Evolutionary conservation across 2,113 vertebrate species (phyloP), one percentile per base, ranked within the genome.

Genomic region (Callorhinus ursinus): DNA sequence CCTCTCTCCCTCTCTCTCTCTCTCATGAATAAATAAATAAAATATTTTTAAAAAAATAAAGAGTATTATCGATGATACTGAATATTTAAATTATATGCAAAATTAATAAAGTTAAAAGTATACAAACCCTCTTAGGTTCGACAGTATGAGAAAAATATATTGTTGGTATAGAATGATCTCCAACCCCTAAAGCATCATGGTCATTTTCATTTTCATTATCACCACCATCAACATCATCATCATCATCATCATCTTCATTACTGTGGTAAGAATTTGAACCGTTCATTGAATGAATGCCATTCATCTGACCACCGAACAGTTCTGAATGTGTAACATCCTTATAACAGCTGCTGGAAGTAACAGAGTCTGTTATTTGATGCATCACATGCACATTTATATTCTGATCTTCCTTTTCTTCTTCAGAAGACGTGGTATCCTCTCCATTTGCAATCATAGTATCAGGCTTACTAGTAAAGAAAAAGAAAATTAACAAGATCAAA

Each of bases 101-200:
- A 83, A 57, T 33, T 18, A 76, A 46, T 67, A 28, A 83, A 95
- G 19, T 71, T 26, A 95, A 59, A 97, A 96, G 65, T 15, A 93
- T 97, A 99, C 99, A 95, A 96, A 99, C 99, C 99, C 99, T 99
- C 98, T 99, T 99, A 95, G 99, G 99, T 97, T 99, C 99, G 7
- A 99, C 99, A 33, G 99, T 99, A 98, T 99, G 99, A 98, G 99
- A 99, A 98, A 99, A 99, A 98, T 99, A 99, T 98, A 99, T 99
- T 51, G 98, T 99, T 28, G 99, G 99, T 96, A 99, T 94, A 92
- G 95, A 96, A 90, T 97, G 98, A 79, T 98, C 98, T 98, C 76
- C 99, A 93, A 69, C 49, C 81, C 97, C 98, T 77, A 51, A 59
- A 19, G 97, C 96, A 49, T 98, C 96, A 46, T 93, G 98, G 46